phyloP scores from a whole-genome alignment of 2,113 vertebrate genomes.

The Cebus imitator region DNA sequence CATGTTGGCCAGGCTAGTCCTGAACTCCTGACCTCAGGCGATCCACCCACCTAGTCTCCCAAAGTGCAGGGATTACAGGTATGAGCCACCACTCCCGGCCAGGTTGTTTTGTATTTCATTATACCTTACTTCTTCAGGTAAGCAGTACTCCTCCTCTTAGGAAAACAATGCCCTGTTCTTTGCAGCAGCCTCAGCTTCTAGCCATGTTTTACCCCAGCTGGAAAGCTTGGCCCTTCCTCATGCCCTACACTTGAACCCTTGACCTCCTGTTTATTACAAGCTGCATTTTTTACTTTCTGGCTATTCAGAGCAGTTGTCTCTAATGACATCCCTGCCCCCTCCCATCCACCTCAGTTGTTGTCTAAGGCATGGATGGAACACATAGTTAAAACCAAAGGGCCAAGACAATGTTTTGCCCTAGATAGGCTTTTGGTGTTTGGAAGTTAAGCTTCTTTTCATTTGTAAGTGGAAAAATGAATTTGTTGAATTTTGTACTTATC shows the following conservation, averaged over 20 bases:
- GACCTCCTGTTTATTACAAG: slow-evolving; percentile 51
- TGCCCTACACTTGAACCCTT: slow-evolving; percentile 10
- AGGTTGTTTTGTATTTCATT: slow-evolving; percentile 15
- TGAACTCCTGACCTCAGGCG: too few relatives aligned
- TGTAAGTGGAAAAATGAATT: neutral
- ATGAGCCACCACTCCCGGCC: too few relatives aligned
- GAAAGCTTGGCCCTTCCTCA: slow-evolving; percentile 7
- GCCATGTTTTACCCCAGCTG: slow-evolving; percentile 20
- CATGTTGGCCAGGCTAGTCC: too few relatives aligned
- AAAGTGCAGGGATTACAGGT: too few relatives aligned
- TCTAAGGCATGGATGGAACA: neutral
- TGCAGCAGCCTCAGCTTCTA: neutral
- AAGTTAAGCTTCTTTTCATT: neutral
- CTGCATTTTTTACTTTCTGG: slow-evolving; percentile 49
- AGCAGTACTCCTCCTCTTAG: neutral
- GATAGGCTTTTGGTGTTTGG: neutral
- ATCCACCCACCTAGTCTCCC: too few relatives aligned
- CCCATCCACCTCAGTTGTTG: neutral
- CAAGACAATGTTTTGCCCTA: neutral
- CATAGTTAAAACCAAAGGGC: neutral
- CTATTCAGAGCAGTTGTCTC: slow-evolving; percentile 26
- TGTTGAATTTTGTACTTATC: neutral
- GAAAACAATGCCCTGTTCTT: neutral
- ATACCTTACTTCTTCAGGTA: neutral
- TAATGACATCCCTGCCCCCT: neutral